These are phyloP conservation scores for Dolichotis patagonum DNA, from an alignment of 2,113 vertebrate genomes.

Conservation along the genomic window DNA sequence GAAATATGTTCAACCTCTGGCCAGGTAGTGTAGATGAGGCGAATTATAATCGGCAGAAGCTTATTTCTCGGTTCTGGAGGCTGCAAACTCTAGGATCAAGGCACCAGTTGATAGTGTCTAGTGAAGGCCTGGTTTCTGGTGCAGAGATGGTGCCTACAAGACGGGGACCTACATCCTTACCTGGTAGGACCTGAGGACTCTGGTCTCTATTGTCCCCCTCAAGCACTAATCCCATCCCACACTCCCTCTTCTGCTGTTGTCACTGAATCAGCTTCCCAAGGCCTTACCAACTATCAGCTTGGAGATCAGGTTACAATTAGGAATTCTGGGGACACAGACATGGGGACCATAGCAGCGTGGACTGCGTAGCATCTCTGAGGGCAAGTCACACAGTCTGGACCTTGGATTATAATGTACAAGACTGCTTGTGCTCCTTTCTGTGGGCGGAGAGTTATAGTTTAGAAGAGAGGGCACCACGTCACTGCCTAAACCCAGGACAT, in stretches of 20 bases:
- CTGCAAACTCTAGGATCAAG: not conserved
- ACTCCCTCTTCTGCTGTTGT: not conserved
- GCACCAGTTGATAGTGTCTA: not conserved
- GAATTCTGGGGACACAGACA: not conserved
- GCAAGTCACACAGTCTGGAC: not conserved
- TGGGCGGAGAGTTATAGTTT: not conserved
- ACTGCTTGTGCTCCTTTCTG: not conserved
- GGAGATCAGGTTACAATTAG: not conserved
- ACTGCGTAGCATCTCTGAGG: not conserved
- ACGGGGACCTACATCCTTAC: not conserved
- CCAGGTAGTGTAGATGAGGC: not conserved
- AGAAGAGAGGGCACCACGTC: not conserved
- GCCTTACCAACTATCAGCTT: too few species aligned
- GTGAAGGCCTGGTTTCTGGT: not conserved
- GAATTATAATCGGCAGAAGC: not conserved
- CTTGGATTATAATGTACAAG: not conserved
- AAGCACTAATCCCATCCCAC: not conserved
- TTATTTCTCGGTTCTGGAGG: not conserved
- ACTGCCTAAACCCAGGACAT: not conserved
- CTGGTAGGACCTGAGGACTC: not conserved
- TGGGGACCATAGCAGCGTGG: not conserved
- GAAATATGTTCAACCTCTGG: not conserved
- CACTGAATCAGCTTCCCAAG: not conserved
- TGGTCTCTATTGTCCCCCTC: not conserved
- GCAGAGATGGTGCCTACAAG: not conserved